Base-by-base conservation (phyloP, 2,113 vertebrate species). In the Formicarius rufipectus region DNA sequence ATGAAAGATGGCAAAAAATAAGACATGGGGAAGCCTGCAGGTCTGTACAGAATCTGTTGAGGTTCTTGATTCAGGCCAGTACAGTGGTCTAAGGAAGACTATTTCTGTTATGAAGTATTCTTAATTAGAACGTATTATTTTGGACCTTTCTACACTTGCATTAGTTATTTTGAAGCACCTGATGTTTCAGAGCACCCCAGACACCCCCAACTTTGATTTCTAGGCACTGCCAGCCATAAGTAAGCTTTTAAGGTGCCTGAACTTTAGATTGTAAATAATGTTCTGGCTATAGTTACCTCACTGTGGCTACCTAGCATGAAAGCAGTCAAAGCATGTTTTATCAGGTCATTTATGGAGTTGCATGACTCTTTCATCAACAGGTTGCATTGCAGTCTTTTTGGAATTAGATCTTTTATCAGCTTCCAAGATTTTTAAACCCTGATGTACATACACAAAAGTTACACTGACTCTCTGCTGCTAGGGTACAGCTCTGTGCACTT, bases 1-100 rank as follows among this genome's bases (percentile, higher is more conserved):
- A 98, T 95, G 98, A 98, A 88, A 98, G 97, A 69, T 99, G 99
- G 99, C 98, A 98, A 94, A 98, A 97, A 92, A 97, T 98, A 76
- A 98, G 98, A 93, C 98, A 87, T 55, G 98, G 98, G 45, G 97
- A 98, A 14, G 97, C 98, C 24, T 99, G 98, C 99, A 99, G 98
- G 99, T 99, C 79, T 67, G 98, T 97, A 93, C 77, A 84, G 27
- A 59, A 24, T 64, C 76, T 62, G 23, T 33, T 72, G 45, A 25
- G 18, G 37, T 86, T 87, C 73, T 79, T 75, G 39, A 66, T 69
- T 86, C 58, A 33, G 69, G 24, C 50, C 63, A 62, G 14, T 68
- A 18, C 24, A 47, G 13, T 45, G 18, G 49, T 93, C 19, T 44
- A 56, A 64, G 42, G 45, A 86, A 39, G n/a, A 56, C 9, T 52